phyloP scores from a whole-genome alignment of 2,888 invertebrate genomes.

The Eudemis profundana region DNA sequence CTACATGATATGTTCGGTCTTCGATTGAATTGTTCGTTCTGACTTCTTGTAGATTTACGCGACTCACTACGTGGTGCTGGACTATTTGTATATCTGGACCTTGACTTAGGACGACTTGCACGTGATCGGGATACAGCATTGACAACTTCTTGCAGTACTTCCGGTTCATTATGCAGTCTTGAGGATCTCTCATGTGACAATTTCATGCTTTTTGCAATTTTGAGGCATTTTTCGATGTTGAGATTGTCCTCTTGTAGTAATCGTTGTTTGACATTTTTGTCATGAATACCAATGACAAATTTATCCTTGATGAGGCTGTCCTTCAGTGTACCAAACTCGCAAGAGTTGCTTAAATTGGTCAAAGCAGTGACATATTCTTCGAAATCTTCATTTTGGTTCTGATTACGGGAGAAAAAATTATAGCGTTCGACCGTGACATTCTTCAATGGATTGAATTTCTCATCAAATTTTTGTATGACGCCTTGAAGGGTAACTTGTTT shows the following conservation, averaged over 20 bases:
- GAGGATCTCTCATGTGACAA: not conserved
- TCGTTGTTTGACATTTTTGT: not conserved
- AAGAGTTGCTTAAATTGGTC: conserved; percentile 3
- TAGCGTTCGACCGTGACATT: conserved; percentile 12
- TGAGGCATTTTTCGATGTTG: not conserved
- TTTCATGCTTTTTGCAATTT: not conserved
- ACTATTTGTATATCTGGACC: no score
- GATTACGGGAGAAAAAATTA: not conserved
- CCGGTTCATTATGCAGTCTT: not conserved
- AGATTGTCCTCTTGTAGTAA: conserved; percentile 6
- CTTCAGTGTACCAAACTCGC: not conserved
- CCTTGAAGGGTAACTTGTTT: not conserved
- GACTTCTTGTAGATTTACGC: not conserved
- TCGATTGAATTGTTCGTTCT: not conserved
- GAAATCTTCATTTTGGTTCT: not conserved
- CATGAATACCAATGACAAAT: conserved; percentile 1
- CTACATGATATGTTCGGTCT: not conserved
- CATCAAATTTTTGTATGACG: conserved; percentile 4
- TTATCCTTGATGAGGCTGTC: conserved; percentile 3
- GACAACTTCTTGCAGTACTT: not conserved
- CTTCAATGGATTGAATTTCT: conserved; percentile 2
- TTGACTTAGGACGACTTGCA: not conserved
- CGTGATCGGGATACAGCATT: not conserved
- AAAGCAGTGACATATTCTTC: not conserved
- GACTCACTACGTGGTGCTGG: no score